Conservation (phyloP, 2,888 invertebrate genomes). For the Hecatera dysodea region DNA sequence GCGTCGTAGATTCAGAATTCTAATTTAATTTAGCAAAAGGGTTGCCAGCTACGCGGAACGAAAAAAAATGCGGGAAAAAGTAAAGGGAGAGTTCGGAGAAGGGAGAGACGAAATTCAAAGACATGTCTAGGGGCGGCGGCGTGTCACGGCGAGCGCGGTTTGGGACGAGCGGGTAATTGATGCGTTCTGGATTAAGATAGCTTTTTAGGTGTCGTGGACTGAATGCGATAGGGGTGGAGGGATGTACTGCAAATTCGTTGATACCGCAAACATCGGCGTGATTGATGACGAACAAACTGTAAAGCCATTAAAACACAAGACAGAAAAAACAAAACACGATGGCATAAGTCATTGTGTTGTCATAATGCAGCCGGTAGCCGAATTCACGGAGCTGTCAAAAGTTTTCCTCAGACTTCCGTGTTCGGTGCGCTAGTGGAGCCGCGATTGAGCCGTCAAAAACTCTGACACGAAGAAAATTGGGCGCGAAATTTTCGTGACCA, state of each 20-base stretch:
- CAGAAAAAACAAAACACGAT: constrained; percentile 56
- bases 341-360: constrained; percentile 65
- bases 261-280: constrained; percentile 64
- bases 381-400: constrained; percentile 68
- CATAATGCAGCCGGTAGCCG: constrained; percentile 58
- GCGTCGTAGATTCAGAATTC: constrained; percentile 75
- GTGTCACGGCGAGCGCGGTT: constrained; percentile 81
- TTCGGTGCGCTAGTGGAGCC: constrained; percentile 68
- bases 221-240: constrained; percentile 65
- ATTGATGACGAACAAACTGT: constrained; percentile 62
- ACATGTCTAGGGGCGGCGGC: constrained; percentile 86
- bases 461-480: constrained; percentile 87
- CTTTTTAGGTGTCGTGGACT: constrained; percentile 74
- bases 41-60: constrained; percentile 87
- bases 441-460: constrained; percentile 86
- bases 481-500: constrained; percentile 86
- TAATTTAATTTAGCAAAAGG: constrained; percentile 88
- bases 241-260: constrained; percentile 54
- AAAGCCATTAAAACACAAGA: constrained; percentile 52
- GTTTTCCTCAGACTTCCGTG: constrained; percentile 72
- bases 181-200: constrained; percentile 81
- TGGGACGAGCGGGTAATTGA: constrained; percentile 81
- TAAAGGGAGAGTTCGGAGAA: constrained; percentile 54
- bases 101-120: constrained; percentile 79
- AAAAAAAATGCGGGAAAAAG: constrained; percentile 73